Conservation (phyloP, 2,888 invertebrate species). For the Bombyx huttoni region DNA sequence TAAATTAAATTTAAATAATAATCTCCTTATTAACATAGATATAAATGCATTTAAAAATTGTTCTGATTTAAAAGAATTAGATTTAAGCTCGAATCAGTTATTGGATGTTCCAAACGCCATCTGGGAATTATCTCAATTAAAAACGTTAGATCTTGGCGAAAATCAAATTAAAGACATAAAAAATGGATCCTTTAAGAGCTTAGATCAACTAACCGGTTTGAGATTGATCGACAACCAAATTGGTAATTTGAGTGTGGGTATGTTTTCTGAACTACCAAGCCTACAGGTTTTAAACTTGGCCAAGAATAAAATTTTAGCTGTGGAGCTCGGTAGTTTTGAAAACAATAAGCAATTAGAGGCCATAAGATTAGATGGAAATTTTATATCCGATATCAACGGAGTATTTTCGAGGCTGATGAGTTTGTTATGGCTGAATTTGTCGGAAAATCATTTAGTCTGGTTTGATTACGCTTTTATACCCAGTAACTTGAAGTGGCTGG, state of each 20-base stretch:
- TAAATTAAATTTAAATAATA: slow-evolving; percentile 88
- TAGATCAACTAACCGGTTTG: slow-evolving; percentile 89
- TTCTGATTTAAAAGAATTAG: slow-evolving; percentile 89
- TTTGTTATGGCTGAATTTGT: slow-evolving; percentile 88
- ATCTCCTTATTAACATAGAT: slow-evolving; percentile 83
- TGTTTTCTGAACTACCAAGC: slow-evolving; percentile 88
- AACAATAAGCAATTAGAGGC: slow-evolving; percentile 87
- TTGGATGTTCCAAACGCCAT: slow-evolving; percentile 85
- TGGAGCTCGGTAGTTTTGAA: slow-evolving; percentile 88
- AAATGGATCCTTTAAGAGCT: slow-evolving; percentile 87
- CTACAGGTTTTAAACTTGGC: slow-evolving; percentile 90
- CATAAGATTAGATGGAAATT: slow-evolving; percentile 89
- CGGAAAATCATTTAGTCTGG: slow-evolving; percentile 92
- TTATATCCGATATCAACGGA: slow-evolving; percentile 89
- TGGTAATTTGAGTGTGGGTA: slow-evolving; percentile 85
- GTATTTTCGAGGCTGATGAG: slow-evolving; percentile 87
- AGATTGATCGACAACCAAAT: slow-evolving; percentile 91
- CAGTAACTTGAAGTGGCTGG: slow-evolving; percentile 89
- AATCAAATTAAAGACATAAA: slow-evolving; percentile 88
- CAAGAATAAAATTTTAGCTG: slow-evolving; percentile 87
- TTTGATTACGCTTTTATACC: slow-evolving; percentile 95
- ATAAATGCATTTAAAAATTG: slow-evolving; percentile 88
- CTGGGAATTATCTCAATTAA: slow-evolving; percentile 84
- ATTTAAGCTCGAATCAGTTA: slow-evolving; percentile 89
- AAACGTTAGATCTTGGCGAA: slow-evolving; percentile 91